Evolutionary conservation across 2,113 vertebrate genomes (phyloP).

Genomic region (Rafetus swinhoei): DNA sequence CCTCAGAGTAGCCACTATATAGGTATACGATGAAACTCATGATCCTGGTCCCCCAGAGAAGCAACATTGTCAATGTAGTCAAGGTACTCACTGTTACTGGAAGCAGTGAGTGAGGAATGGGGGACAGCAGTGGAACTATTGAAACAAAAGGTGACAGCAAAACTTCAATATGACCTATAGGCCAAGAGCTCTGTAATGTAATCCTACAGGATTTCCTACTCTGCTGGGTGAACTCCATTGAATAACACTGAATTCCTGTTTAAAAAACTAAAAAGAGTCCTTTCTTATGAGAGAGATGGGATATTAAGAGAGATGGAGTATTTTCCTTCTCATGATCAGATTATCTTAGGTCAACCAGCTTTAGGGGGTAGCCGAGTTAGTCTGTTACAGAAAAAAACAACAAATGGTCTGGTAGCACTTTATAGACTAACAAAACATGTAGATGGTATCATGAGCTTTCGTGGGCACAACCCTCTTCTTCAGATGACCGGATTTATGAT

Average conservation of each 20-base stretch:
- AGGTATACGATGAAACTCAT: fast-evolving
- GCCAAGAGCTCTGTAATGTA: neutral
- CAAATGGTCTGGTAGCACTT: too few species aligned
- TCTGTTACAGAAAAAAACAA: too few species aligned
- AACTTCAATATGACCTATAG: neutral
- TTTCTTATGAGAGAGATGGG: neutral
- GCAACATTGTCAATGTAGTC: neutral
- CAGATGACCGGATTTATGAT: too few species aligned
- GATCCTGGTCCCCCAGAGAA: neutral
- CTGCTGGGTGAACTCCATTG: fast-evolving
- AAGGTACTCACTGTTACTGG: fast-evolving
- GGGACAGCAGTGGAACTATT: neutral
- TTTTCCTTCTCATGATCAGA: neutral
- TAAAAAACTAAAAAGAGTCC: fast-evolving
- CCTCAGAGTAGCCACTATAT: fast-evolving
- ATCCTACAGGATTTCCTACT: fast-evolving
- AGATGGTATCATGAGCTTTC: too few species aligned
- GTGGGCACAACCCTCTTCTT: too few species aligned
- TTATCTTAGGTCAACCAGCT: neutral
- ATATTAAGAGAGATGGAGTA: neutral
- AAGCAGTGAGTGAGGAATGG: neutral
- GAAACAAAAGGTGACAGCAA: fast-evolving
- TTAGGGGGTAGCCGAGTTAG: too few species aligned
- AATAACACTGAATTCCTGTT: neutral
- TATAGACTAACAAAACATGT: too few species aligned